Percentiles rank a stretch among this genome's conserved stretches.
These are phyloP conservation scores for Stictocephala bisonia DNA, from an alignment of 2,888 invertebrate species.

Conservation along the genomic window DNA sequence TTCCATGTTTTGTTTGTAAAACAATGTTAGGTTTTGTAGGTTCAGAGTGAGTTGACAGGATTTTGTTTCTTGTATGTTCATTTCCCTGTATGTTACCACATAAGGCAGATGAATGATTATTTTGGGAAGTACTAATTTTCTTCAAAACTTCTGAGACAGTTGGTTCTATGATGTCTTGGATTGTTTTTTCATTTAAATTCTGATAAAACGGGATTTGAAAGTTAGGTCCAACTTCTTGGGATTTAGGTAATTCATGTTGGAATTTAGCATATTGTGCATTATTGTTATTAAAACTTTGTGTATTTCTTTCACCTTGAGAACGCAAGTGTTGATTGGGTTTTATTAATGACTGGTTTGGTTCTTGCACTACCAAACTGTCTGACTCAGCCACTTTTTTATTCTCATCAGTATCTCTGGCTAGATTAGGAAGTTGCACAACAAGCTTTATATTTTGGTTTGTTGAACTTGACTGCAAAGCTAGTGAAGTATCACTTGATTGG, in stretches of 20 bases:
- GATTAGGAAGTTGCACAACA: conserved; percentile 1
- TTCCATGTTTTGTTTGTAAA: conserved; percentile 20
- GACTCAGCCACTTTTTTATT: neutral
- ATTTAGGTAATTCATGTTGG: too few relatives aligned
- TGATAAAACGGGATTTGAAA: too few relatives aligned
- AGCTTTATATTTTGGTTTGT: conserved; percentile 7
- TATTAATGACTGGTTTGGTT: too few relatives aligned
- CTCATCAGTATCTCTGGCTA: conserved; percentile 14
- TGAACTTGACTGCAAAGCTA: neutral
- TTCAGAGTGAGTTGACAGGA: neutral
- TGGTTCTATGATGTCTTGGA: conserved; percentile 27
- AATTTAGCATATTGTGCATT: too few relatives aligned
- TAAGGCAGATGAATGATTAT: too few relatives aligned
- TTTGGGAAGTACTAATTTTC: neutral
- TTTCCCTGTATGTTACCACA: too few relatives aligned
- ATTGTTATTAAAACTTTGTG: too few relatives aligned
- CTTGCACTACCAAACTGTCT: too few relatives aligned
- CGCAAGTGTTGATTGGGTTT: too few relatives aligned
- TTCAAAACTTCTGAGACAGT: conserved; percentile 23
- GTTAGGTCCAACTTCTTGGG: too few relatives aligned
- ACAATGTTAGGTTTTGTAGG: conserved; percentile 15
- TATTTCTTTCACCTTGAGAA: too few relatives aligned
- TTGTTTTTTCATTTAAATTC: neutral
- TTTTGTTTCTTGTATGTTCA: too few relatives aligned
- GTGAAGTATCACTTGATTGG: neutral